Evolutionary conservation across 2,888 invertebrate species (phyloP).

Genomic region (Trissonchulus sp.): DNA sequence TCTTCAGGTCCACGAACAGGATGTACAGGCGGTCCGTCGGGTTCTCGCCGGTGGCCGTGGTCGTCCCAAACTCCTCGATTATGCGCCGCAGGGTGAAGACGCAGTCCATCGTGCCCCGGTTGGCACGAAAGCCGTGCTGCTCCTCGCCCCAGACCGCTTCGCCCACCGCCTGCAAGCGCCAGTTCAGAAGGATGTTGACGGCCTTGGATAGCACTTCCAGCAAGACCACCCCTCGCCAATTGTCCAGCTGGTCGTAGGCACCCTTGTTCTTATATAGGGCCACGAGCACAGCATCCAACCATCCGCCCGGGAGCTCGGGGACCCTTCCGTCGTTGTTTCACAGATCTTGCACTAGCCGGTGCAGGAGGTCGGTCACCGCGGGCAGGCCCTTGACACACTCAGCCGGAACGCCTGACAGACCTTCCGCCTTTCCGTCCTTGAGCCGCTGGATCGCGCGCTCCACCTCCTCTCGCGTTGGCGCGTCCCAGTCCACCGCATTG

Average conservation of each 20-base stretch:
- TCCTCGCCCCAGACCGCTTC: no score
- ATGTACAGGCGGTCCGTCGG: no score
- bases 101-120: conserved; percentile 3
- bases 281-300: conserved; percentile 10
- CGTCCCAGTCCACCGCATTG: not conserved
- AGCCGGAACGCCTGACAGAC: conserved; percentile 7
- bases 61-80: not conserved
- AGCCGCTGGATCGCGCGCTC: not conserved
- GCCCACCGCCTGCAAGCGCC: not conserved
- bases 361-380: not conserved
- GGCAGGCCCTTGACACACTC: conserved; percentile 17
- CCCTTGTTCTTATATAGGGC: conserved; percentile 5
- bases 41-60: not conserved
- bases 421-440: conserved; percentile 15
- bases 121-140: conserved; percentile 7
- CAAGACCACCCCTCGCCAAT: no score
- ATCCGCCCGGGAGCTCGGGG: not conserved
- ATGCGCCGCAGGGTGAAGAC: no score
- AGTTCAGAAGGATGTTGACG: not conserved
- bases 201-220: conserved; percentile 1
- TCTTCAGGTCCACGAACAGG: no score
- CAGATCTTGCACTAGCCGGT: not conserved
- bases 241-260: not conserved
- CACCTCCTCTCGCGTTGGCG: not conserved
- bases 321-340: not conserved